Conservation (phyloP, 2,113 vertebrate genomes). For the Phylloscopus trochilus region DNA sequence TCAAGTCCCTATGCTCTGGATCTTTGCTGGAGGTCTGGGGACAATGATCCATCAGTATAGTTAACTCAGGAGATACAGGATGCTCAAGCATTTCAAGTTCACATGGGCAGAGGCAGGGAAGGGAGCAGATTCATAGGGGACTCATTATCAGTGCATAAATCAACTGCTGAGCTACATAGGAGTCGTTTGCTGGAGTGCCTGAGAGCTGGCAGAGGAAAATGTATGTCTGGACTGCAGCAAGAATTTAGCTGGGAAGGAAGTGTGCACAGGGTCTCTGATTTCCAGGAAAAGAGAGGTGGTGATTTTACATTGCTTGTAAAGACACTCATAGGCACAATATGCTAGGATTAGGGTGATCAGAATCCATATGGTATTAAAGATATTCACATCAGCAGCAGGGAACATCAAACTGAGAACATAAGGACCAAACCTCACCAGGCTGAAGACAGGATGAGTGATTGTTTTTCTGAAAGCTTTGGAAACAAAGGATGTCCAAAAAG, state of each 20-base stretch:
- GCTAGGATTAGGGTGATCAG: not conserved
- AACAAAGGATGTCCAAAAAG: not conserved
- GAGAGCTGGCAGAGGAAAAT: not conserved
- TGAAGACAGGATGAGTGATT: not conserved
- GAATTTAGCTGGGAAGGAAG: not conserved
- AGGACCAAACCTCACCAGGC: not conserved
- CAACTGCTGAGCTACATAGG: not conserved
- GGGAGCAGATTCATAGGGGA: not conserved
- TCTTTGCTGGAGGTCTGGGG: not conserved
- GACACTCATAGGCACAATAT: not conserved
- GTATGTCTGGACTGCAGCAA: not conserved
- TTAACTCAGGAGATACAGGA: not conserved
- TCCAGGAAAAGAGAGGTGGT: not conserved
- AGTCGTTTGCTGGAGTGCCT: not conserved
- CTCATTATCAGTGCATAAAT: not conserved
- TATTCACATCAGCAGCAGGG: not conserved
- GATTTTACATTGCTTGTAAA: not conserved
- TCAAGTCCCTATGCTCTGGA: not conserved
- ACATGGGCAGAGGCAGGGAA: rapidly evolving
- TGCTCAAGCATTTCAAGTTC: not conserved
- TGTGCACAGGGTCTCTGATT: not conserved
- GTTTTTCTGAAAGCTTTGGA: not conserved
- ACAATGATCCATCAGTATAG: not conserved
- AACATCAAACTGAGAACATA: not conserved
- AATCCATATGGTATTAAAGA: not conserved